Evolutionary conservation across 2,113 vertebrate genomes (phyloP), one percentile per base, ranked within the genome.

Genomic region (Istiophorus platypterus): DNA sequence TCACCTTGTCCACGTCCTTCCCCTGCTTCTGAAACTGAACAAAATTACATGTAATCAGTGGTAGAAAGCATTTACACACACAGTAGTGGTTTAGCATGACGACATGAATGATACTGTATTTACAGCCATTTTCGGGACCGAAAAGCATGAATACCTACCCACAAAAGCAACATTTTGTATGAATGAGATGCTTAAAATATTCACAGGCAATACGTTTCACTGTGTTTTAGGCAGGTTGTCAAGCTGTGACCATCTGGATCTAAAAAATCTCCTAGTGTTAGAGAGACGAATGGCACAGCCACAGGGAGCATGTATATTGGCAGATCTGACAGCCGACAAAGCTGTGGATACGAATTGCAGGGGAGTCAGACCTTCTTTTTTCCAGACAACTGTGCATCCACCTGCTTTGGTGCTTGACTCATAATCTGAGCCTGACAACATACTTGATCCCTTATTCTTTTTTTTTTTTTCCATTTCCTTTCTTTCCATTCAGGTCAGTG

Each of bases 21-120:
- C 98, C 98, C 84, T 99, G 98, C 92, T 97, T 98, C 96, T 99
- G 98, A 95, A 97, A 99, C 98, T 99, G 86, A 88, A 76, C 5
- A 80, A 81, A 84, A 91, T 42, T 17, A 37, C 15, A 81, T 7
- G 45, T 83, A 51, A 84, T 49, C 37, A 64, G 31, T 5, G 24
- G 42, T 18, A 31, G 18, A 62, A 73, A 70, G 69, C 26, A 72
- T 42, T 58, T 56, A 57, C n/a, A 49, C 22, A 4, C 7, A 39
- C 27, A 66, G 59, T 39, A n/a, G 24, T 24, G 10, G 5, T 31
- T 47, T 51, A 61, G 66, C 22, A 39, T 7, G 18, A 67, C 7
- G 20, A 70, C 59, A 72, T 72, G 37, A 69, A 64, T 24, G 26
- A 72, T 15, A 54, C 31, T 0, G 59, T 31, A 45, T 54, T 61